These are phyloP conservation scores for Monarcha castaneiventris DNA, from an alignment of 2,113 vertebrate genomes.

Conservation along the genomic window DNA sequence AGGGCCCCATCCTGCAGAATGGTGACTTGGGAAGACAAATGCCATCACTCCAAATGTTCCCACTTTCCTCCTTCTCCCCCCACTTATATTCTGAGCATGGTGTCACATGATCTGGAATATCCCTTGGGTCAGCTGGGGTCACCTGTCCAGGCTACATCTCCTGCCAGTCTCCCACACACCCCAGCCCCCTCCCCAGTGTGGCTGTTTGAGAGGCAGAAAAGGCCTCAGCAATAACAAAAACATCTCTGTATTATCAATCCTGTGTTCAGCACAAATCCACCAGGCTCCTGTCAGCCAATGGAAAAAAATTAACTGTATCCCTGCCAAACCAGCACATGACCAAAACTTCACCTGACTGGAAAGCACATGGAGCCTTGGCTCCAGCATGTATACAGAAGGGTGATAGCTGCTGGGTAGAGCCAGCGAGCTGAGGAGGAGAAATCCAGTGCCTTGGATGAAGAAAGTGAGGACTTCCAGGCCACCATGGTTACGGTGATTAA, in stretches of 20 bases:
- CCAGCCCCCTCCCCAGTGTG: background rate
- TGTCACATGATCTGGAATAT: background rate
- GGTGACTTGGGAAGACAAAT: background rate
- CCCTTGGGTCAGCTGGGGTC: background rate
- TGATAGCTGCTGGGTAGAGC: background rate
- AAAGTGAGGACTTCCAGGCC: background rate
- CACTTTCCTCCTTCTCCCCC: background rate
- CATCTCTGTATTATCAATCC: background rate
- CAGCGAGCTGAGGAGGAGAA: background rate
- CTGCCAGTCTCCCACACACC: background rate
- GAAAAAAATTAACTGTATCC: background rate
- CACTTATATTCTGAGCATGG: background rate
- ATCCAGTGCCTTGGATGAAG: background rate
- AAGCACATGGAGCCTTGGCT: background rate
- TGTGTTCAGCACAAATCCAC: background rate
- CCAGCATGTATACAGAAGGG: background rate
- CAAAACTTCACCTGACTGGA: background rate
- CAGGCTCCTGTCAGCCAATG: background rate
- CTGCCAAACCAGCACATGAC: background rate
- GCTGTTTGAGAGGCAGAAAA: background rate
- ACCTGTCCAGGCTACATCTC: background rate
- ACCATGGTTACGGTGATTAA: background rate
- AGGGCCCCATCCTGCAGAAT: background rate
- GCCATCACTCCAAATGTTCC: background rate
- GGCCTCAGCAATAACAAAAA: background rate